Percentiles rank a stretch among this genome's conserved stretches.
These are phyloP conservation scores for Cladopsammia gracilis DNA, from an alignment of 64 coral and sea anemone species.

Conservation along the genomic window DNA sequence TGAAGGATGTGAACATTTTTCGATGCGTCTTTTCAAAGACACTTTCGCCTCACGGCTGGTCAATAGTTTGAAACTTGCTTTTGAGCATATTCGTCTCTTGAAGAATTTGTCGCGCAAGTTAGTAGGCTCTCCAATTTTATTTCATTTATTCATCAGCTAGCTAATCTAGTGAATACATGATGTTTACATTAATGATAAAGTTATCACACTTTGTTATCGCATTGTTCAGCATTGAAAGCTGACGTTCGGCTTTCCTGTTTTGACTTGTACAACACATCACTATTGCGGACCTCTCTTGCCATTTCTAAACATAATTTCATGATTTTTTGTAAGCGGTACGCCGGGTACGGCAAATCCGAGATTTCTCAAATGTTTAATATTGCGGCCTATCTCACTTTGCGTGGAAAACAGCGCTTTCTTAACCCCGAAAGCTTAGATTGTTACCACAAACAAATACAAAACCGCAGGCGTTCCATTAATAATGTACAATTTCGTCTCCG, in stretches of 20 bases:
- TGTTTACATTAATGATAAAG: slow-evolving; percentile 55
- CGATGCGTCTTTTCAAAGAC: background rate
- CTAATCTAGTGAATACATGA: slow-evolving; percentile 37
- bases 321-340: background rate
- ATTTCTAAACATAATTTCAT: background rate
- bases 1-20: background rate
- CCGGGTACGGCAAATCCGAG: background rate
- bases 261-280: slow-evolving; percentile 14
- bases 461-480: slow-evolving; percentile 29
- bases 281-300: too few species aligned
- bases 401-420: background rate
- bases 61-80: background rate
- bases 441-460: slow-evolving; percentile 43
- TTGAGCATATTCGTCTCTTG: background rate
- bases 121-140: too few species aligned
- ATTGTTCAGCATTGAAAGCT: slow-evolving; percentile 25
- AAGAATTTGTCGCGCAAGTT: background rate
- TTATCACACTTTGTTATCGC: slow-evolving; percentile 42
- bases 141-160: background rate
- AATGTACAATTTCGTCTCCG: slow-evolving; percentile 37
- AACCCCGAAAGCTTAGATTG: background rate
- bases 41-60: too few species aligned
- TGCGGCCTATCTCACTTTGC: background rate
- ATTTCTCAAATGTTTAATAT: background rate
- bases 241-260: slow-evolving; percentile 1